These are phyloP conservation scores for Cephus pulcher DNA, from an alignment of 2,888 invertebrate species.

Conservation along the genomic window DNA sequence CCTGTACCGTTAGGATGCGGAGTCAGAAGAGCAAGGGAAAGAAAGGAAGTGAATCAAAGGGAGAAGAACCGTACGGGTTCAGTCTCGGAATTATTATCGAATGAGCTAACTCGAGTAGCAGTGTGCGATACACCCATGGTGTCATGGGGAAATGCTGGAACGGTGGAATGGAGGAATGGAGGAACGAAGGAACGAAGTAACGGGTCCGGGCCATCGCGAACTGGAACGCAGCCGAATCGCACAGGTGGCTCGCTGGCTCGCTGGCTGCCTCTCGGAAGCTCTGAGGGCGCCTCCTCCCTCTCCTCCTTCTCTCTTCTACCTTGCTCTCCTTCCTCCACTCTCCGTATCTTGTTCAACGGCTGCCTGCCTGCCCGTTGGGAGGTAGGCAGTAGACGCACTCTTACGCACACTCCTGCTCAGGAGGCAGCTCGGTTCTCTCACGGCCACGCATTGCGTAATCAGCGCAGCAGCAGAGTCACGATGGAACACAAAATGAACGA, in stretches of 20 bases:
- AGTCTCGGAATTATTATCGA: too few relatives aligned
- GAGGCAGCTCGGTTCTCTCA: conserved; percentile 53
- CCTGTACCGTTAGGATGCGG: too few relatives aligned
- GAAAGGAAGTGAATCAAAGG: too few relatives aligned
- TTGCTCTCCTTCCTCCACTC: neutral
- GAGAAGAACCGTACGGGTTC: too few relatives aligned
- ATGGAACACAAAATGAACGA: conserved; percentile 54
- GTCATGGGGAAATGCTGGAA: neutral
- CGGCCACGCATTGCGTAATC: conserved; percentile 66
- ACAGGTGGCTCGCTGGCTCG: conserved; percentile 42
- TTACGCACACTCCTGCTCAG: neutral
- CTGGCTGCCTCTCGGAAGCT: neutral
- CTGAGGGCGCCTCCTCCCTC: neutral
- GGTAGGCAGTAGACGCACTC: conserved; percentile 1
- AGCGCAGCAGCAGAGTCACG: conserved; percentile 50
- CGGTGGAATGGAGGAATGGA: conserved; percentile 11
- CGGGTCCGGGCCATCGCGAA: conserved; percentile 8
- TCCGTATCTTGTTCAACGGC: neutral
- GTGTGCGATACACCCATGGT: too few relatives aligned
- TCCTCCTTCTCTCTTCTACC: neutral
- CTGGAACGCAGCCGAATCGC: conserved; percentile 33
- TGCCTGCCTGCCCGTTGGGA: neutral
- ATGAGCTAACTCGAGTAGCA: too few relatives aligned
- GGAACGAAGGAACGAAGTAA: neutral
- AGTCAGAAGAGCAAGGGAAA: too few relatives aligned